Conservation (phyloP, 2,113 vertebrate genomes). For the Ciconia boyciana region DNA sequence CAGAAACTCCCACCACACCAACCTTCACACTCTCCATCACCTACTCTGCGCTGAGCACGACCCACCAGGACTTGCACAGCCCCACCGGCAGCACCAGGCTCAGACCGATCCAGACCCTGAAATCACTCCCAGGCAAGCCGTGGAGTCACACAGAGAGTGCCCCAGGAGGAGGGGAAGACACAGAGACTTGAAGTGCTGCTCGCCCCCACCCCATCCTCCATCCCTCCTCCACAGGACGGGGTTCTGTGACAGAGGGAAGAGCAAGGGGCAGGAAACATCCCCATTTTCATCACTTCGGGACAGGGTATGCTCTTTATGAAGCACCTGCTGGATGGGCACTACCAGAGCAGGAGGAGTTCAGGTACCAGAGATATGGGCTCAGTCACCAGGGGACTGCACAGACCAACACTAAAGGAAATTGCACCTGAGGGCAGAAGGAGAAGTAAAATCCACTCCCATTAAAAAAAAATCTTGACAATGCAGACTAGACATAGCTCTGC, state of each 20-base stretch:
- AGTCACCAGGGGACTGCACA: neutral
- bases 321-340: neutral
- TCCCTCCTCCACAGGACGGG: neutral
- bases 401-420: neutral
- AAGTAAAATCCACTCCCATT: neutral
- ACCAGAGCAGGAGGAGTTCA: neutral
- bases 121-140: neutral
- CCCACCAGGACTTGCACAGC: neutral
- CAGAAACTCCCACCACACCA: neutral
- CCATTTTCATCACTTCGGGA: neutral
- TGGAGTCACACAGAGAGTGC: neutral
- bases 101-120: neutral
- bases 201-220: neutral
- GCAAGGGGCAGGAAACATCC: neutral
- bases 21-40: neutral
- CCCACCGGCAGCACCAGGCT: neutral
- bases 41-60: rapidly evolving
- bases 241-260: neutral
- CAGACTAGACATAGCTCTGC: neutral
- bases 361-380: neutral
- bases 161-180: rapidly evolving
- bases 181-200: neutral
- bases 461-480: neutral
- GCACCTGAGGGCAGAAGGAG: neutral
- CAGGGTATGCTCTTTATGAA: neutral